These are phyloP conservation scores for Catharus bicknelli DNA, from an alignment of 2,113 vertebrate species.

Conservation along the genomic window DNA sequence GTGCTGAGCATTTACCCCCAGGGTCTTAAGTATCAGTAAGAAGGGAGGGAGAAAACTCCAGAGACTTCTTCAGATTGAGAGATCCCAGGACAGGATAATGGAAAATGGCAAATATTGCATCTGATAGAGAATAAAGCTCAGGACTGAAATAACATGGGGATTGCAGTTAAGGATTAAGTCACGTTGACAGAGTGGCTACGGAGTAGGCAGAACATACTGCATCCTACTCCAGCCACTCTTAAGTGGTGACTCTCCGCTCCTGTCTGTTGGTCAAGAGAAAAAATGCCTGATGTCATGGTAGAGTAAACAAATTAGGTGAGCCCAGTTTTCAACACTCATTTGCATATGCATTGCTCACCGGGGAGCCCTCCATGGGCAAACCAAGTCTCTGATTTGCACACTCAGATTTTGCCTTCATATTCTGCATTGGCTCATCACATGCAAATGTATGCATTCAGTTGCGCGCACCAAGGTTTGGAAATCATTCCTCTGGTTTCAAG, in stretches of 20 bases:
- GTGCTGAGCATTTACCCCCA: slow-evolving; percentile 18
- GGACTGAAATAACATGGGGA: neutral
- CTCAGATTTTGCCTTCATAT: neutral
- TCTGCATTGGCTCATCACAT: slow-evolving; percentile 12
- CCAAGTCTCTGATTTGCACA: slow-evolving; percentile 20
- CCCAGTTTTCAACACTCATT: neutral
- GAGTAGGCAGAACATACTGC: neutral
- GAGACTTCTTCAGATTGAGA: slow-evolving; percentile 32
- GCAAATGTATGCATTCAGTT: slow-evolving; percentile 31
- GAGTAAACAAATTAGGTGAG: slow-evolving; percentile 1
- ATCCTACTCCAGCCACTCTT: neutral
- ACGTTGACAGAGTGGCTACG: fast-evolving
- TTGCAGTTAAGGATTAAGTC: neutral
- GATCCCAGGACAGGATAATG: slow-evolving; percentile 32
- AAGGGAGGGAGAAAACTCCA: neutral
- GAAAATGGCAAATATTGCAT: slow-evolving; percentile 31
- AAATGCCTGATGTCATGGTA: fast-evolving
- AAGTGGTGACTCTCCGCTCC: neutral
- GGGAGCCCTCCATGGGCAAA: neutral
- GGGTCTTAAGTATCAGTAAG: slow-evolving; percentile 12
- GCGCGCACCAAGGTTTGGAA: neutral
- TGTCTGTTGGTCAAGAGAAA: neutral
- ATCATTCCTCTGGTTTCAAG: slow-evolving; percentile 54
- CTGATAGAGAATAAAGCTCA: neutral
- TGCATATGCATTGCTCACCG: neutral